Conservation (phyloP, 2,888 invertebrate genomes). For the Rotaria macrura region DNA sequence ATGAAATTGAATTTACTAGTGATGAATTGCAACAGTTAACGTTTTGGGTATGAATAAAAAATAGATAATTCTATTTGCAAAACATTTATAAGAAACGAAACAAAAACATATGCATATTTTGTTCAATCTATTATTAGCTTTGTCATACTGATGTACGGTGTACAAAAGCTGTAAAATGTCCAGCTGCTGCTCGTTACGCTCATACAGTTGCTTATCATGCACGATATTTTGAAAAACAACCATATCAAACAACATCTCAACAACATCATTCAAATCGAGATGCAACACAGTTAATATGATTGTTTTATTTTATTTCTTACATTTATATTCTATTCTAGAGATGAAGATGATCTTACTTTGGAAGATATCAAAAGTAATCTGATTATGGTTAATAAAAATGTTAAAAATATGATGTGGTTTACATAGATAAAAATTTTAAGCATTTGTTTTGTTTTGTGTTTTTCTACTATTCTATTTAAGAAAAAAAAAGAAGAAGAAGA, state of each 20-base stretch:
- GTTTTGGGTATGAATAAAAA: not conserved
- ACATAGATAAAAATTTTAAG: not conserved
- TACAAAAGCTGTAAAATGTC: conserved; percentile 8
- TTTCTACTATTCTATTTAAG: not conserved
- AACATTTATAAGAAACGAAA: no score
- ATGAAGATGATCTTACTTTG: not conserved
- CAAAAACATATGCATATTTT: no score
- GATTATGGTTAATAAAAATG: not conserved
- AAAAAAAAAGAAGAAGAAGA: no score
- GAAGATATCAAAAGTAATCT: not conserved
- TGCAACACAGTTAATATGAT: not conserved
- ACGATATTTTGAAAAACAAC: not conserved
- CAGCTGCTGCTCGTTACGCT: conserved; percentile 3
- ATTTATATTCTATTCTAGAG: not conserved
- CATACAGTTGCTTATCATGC: conserved; percentile 4
- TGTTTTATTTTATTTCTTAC: not conserved
- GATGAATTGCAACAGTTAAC: conserved; percentile 19
- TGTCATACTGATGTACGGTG: conserved; percentile 20
- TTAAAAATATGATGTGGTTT: conserved; percentile 5
- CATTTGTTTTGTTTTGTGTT: not conserved
- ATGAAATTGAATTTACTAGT: conserved; percentile 21
- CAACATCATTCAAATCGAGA: not conserved
- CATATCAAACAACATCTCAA: not conserved
- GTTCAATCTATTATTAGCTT: not conserved
- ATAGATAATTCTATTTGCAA: not conserved